phyloP scores from a whole-genome alignment of 2,888 invertebrate genomes.

The Monoplex corrugatus region DNA sequence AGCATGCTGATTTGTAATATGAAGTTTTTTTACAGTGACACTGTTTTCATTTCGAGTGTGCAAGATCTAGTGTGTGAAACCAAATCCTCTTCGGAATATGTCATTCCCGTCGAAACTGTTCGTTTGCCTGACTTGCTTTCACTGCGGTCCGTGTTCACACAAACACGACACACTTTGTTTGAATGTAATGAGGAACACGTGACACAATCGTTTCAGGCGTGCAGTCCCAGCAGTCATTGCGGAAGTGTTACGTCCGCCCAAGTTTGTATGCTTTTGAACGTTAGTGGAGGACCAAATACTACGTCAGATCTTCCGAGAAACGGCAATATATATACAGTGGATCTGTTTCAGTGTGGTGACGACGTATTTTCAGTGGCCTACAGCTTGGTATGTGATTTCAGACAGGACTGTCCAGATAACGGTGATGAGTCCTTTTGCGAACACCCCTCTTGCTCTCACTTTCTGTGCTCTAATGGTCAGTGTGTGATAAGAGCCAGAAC shows the following conservation, averaged over 20 bases:
- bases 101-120: not conserved
- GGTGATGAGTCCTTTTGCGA: constrained; percentile 6
- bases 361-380: not conserved
- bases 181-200: not conserved
- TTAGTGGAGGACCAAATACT: no score
- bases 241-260: not conserved
- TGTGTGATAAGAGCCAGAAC: not conserved
- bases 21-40: not conserved
- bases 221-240: not conserved
- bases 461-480: constrained; percentile 24
- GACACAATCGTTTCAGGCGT: not conserved
- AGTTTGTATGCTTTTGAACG: not conserved
- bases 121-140: no score
- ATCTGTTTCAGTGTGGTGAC: not conserved
- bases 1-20: not conserved
- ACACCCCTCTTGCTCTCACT: not conserved
- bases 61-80: not conserved
- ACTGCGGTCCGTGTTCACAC: not conserved
- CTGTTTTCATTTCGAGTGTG: no score
- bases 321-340: no score
- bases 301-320: not conserved
- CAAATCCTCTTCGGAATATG: not conserved
- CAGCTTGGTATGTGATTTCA: constrained; percentile 2
- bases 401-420: not conserved
- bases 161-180: not conserved